These are phyloP conservation scores for Hucho hucho DNA, from an alignment of 2,113 vertebrate genomes.

Conservation along the genomic window DNA sequence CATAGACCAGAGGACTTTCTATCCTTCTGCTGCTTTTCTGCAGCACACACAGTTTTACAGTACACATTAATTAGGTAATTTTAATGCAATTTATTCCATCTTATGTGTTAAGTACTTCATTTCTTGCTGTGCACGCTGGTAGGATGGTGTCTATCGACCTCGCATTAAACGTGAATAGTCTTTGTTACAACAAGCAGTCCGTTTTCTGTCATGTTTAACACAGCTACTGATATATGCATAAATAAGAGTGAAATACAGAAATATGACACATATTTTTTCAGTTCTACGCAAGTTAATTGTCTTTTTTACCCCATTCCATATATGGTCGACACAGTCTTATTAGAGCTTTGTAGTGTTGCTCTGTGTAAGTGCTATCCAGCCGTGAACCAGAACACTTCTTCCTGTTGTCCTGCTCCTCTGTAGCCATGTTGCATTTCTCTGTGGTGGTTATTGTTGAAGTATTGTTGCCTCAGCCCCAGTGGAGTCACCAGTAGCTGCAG, in stretches of 20 bases:
- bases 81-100: conserved; percentile 11
- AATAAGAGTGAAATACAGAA: neutral
- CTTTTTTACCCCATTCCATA: too few species aligned
- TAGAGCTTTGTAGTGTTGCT: neutral
- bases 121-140: neutral
- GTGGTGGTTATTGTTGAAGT: conserved; percentile 42
- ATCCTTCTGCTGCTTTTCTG: neutral
- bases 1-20: too few species aligned
- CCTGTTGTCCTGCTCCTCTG: neutral
- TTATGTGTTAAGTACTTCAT: neutral
- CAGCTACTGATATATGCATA: neutral
- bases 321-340: neutral
- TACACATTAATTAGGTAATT: neutral
- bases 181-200: neutral
- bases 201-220: neutral
- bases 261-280: neutral
- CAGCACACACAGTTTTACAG: neutral
- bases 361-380: neutral
- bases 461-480: conserved; percentile 12
- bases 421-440: conserved; percentile 40
- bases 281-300: neutral
- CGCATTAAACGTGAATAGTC: neutral
- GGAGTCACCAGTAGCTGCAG: conserved; percentile 50
- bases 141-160: neutral
- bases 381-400: conserved; percentile 8